These are phyloP conservation scores for Danaus melanippus DNA, from an alignment of 1,140 invertebrate genomes.

Conservation along the genomic window DNA sequence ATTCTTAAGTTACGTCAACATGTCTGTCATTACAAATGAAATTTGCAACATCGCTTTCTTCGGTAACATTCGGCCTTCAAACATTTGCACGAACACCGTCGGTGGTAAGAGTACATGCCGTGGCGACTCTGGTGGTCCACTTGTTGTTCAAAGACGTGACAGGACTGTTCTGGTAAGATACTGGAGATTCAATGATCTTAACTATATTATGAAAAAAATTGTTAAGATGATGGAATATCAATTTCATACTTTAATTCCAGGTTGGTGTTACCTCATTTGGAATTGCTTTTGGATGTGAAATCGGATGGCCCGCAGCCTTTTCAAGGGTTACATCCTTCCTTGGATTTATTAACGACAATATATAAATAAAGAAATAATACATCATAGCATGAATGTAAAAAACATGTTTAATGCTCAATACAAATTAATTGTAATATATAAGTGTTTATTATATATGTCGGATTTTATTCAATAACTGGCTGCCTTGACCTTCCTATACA, in stretches of 20 bases:
- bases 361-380: constrained; percentile 18
- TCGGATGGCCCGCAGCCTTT: constrained; percentile 55
- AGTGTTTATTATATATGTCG: too few species aligned
- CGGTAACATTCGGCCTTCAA: constrained; percentile 10
- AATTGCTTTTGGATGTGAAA: constrained; percentile 57
- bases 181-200: too few species aligned
- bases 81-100: constrained; percentile 33
- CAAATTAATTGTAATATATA: too few species aligned
- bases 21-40: constrained; percentile 30
- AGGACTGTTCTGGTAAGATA: constrained; percentile 23
- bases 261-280: constrained; percentile 71
- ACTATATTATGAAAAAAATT: too few species aligned
- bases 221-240: background rate
- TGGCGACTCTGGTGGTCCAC: constrained; percentile 37
- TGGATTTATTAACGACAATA: constrained; percentile 42
- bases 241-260: constrained; percentile 16
- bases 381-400: constrained; percentile 4
- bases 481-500: too few species aligned
- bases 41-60: constrained; percentile 23
- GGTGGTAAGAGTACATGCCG: constrained; percentile 23
- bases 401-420: constrained; percentile 1
- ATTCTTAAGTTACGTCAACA: constrained; percentile 24
- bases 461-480: too few species aligned
- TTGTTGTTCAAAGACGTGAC: constrained; percentile 18
- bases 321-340: constrained; percentile 61